These are phyloP conservation scores for Esox lucius DNA, from an alignment of 2,797 vertebrate species.

Conservation along the genomic window DNA sequence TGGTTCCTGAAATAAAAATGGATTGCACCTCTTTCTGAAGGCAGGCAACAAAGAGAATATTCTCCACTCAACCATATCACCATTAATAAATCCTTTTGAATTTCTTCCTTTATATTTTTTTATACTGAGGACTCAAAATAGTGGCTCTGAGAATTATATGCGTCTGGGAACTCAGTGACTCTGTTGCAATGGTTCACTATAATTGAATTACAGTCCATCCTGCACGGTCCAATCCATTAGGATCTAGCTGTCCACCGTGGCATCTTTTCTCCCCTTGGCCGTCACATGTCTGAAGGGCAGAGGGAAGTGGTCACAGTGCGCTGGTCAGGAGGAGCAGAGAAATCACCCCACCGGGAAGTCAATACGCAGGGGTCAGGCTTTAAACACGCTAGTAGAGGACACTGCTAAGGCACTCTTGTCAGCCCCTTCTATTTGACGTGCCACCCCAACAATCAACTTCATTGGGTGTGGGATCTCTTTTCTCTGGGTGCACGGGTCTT, in stretches of 20 bases:
- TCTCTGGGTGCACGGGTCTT: not conserved
- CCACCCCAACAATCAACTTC: not conserved
- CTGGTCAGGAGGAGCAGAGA: not conserved
- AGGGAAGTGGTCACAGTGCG: not conserved
- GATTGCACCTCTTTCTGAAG: not conserved
- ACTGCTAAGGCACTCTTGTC: not conserved
- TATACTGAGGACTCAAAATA: not conserved
- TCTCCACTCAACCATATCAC: not conserved
- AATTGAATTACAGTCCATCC: not conserved
- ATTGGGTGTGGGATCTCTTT: not conserved
- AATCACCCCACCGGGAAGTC: not conserved
- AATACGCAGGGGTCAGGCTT: not conserved
- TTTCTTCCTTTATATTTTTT: not conserved
- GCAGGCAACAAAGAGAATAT: slow-evolving; percentile 2
- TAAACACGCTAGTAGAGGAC: not conserved
- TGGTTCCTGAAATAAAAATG: not conserved
- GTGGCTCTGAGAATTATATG: not conserved
- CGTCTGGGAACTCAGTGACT: not conserved
- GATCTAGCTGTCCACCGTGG: not conserved
- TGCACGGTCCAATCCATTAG: slow-evolving; percentile 6
- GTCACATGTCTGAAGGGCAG: not conserved
- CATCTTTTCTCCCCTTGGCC: not conserved
- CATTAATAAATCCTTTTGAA: slow-evolving; percentile 5
- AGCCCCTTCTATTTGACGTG: not conserved
- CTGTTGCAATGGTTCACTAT: not conserved